These are phyloP conservation scores for Dufourea novaeangliae DNA, from an alignment of 1,140 invertebrate genomes.

Conservation along the genomic window DNA sequence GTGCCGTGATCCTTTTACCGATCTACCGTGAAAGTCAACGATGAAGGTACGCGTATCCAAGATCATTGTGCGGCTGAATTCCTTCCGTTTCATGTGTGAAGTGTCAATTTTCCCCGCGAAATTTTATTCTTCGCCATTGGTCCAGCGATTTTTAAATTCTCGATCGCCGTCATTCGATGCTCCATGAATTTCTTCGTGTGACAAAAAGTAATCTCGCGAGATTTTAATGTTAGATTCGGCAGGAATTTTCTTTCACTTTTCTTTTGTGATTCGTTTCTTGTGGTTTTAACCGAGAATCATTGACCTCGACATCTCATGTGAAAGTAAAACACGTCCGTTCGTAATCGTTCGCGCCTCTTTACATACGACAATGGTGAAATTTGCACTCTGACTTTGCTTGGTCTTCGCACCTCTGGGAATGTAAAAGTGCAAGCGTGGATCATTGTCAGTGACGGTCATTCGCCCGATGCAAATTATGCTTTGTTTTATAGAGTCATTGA, in stretches of 20 bases:
- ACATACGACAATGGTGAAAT: slow-evolving; percentile 43
- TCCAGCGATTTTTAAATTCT: background rate
- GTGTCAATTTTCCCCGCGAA: slow-evolving; percentile 43
- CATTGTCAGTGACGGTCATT: background rate
- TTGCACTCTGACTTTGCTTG: background rate
- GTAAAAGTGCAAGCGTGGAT: slow-evolving; percentile 22
- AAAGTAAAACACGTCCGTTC: slow-evolving; percentile 54
- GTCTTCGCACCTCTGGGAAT: background rate
- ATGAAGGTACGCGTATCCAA: slow-evolving; percentile 73
- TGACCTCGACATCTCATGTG: slow-evolving; percentile 42
- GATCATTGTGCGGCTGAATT: slow-evolving; percentile 10
- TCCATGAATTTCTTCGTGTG: background rate
- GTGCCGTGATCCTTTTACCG: slow-evolving; percentile 77
- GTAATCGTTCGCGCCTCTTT: slow-evolving; percentile 23
- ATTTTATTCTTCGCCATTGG: too few relatives aligned
- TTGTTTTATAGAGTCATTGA: too few relatives aligned
- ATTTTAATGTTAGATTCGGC: background rate
- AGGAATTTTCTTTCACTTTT: background rate
- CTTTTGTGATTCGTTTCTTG: background rate
- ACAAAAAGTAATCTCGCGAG: background rate
- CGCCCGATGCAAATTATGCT: background rate
- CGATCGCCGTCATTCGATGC: background rate
- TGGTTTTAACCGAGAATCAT: slow-evolving; percentile 10
- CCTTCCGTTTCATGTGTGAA: slow-evolving; percentile 50
- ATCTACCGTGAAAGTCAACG: slow-evolving; percentile 74